These are phyloP conservation scores for Zeus faber DNA, from an alignment of 2,113 vertebrate species.

Conservation along the genomic window DNA sequence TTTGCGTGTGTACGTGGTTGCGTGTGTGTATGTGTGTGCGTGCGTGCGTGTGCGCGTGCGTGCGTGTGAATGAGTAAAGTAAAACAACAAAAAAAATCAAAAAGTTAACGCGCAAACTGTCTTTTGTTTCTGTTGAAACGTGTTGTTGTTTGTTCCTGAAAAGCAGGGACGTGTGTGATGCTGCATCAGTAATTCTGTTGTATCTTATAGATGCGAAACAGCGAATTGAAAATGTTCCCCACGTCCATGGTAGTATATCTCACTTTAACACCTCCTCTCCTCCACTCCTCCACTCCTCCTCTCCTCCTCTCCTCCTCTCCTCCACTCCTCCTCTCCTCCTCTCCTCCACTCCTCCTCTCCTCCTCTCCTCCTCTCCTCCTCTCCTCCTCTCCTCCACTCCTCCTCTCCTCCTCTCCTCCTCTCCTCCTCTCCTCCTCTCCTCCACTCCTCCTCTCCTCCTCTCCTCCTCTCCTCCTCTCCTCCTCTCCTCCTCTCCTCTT, in stretches of 20 bases:
- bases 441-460: no score
- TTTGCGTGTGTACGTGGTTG: no score
- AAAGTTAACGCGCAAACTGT: slow-evolving; percentile 30
- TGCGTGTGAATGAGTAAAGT: no score
- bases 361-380: slow-evolving; percentile 73
- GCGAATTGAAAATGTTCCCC: slow-evolving; percentile 85
- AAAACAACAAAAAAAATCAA: no score
- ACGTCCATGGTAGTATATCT: slow-evolving; percentile 83
- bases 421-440: neutral
- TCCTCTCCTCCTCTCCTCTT: slow-evolving; percentile 3
- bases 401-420: neutral
- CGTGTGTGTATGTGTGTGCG: no score
- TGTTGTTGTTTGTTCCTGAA: slow-evolving; percentile 47
- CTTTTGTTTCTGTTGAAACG: no score
- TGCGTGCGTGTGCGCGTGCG: no score
- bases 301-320: no score
- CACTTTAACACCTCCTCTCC: slow-evolving; percentile 58
- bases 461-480: neutral
- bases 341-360: no score
- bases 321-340: no score
- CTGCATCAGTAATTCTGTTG: slow-evolving; percentile 84
- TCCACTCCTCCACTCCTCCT: no score
- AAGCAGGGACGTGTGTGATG: slow-evolving; percentile 76
- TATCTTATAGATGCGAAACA: slow-evolving; percentile 86
- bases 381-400: slow-evolving; percentile 30